Base-by-base conservation (phyloP, 1,140 invertebrate species). In the Drosophila pruinosa region DNA sequence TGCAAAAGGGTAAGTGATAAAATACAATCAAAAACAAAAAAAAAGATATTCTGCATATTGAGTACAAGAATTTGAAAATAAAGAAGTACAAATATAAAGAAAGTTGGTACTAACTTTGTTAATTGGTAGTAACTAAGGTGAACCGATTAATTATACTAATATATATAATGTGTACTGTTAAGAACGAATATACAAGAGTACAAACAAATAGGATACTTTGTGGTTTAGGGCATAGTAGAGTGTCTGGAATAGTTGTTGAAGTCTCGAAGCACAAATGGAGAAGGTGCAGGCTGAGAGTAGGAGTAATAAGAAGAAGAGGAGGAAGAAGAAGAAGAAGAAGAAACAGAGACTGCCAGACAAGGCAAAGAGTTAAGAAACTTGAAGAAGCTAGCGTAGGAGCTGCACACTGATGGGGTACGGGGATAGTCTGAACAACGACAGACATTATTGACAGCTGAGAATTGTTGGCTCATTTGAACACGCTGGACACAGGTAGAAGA, bases 361-460 rank as follows among this genome's bases (percentile, higher is more conserved):
- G 19, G 8, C 2, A 26, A 53, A 50, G 47, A 50, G 47, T 50
- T 50, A 19, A 50, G 47, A 15, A 50, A 50, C 47, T 50, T 50
- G 47, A 50, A 50, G 47, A 50, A 50, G 47, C 24, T 28, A 31
- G 26, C 24, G 47, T 31, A 50, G 47, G 24, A 50, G 47, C 47
- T 17, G 17, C 10, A 50, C 15, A 50, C 8, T 15, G 41, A 15
- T 22, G 14, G 14, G 34, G n/a, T 0, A 31, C 14, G 19, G 24
- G 10, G 59, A 52, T 65, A 26, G 31, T 57, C 50, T 47, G 56
- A 57, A 47, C 54, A 52, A 58, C 39, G 81, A 83, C 69, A 85
- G 75, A 83, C 70, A 89, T 73, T 88, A 88, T 88, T 88, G 82
- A 88, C 82, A 88, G 82, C 78, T 72, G 82, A 89, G 83, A 82